Evolutionary conservation across 2,888 invertebrate species (phyloP).

Genomic region (Lamellibrachia columna): DNA sequence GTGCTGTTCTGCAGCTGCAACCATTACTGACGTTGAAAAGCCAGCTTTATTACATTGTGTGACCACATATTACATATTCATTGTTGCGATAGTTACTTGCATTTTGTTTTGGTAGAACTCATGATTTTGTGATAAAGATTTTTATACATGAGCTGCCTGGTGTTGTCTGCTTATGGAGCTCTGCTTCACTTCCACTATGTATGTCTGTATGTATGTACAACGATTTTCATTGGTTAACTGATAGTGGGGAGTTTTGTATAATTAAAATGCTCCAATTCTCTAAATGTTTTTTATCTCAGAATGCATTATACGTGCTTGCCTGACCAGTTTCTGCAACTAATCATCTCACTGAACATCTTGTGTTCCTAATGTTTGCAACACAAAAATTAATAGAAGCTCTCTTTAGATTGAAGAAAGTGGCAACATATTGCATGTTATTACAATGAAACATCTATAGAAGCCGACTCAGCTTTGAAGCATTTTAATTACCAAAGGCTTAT

Average conservation of each 20-base stretch:
- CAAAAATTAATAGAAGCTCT: not conserved
- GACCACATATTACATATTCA: not conserved
- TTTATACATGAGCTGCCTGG: not conserved
- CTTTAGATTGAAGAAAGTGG: not conserved
- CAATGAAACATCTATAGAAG: not conserved
- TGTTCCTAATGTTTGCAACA: not conserved
- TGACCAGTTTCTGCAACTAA: not conserved
- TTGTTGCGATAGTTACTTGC: not conserved
- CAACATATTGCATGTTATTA: not conserved
- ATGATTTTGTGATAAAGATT: not conserved
- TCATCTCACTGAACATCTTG: not conserved
- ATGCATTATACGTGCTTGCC: not conserved
- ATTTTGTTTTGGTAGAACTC: not conserved
- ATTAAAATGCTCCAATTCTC: too few relatives aligned
- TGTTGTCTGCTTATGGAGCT: not conserved
- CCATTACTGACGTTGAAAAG: not conserved
- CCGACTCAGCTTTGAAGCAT: not conserved
- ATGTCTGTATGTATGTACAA: too few relatives aligned
- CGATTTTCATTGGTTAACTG: too few relatives aligned
- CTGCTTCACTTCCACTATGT: too few relatives aligned
- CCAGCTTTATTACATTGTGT: not conserved
- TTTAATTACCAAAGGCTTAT: slow-evolving; percentile 10
- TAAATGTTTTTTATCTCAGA: too few relatives aligned
- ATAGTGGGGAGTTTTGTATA: too few relatives aligned
- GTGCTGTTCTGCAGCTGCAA: not conserved